A percentile compares a stretch with the other conserved stretches of the same genome.
phyloP scores from a whole-genome alignment of 1,140 invertebrate genomes.

The Psix sp. region DNA sequence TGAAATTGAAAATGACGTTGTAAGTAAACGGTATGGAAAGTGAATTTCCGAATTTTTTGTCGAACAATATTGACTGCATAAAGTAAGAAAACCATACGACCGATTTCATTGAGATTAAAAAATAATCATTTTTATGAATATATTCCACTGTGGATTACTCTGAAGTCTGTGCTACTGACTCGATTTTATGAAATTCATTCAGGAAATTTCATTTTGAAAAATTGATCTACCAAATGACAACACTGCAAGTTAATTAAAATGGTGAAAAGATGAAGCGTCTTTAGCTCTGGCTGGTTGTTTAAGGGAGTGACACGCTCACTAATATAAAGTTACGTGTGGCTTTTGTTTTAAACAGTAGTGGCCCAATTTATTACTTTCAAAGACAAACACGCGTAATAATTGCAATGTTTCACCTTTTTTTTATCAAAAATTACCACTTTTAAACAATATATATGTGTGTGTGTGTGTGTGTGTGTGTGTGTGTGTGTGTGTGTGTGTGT shows the following conservation, averaged over 20 bases:
- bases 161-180: too few species aligned
- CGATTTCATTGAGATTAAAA: neutral
- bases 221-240: neutral
- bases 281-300: neutral
- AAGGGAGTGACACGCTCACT: neutral
- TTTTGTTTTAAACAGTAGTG: neutral
- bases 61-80: neutral
- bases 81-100: too few species aligned
- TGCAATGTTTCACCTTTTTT: neutral
- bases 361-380: constrained; percentile 1
- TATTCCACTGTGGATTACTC: too few species aligned
- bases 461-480: too few species aligned
- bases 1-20: constrained; percentile 18
- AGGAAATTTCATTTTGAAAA: neutral
- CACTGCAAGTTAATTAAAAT: neutral
- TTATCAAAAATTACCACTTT: too few species aligned
- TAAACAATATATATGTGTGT: too few species aligned
- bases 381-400: neutral
- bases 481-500: too few species aligned
- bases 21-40: constrained; percentile 1
- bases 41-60: constrained; percentile 2
- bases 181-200: neutral
- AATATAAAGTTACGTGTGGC: neutral
- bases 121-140: neutral
- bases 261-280: neutral